Conservation (phyloP, 2,113 vertebrate genomes). For the Caranx melampygus region DNA sequence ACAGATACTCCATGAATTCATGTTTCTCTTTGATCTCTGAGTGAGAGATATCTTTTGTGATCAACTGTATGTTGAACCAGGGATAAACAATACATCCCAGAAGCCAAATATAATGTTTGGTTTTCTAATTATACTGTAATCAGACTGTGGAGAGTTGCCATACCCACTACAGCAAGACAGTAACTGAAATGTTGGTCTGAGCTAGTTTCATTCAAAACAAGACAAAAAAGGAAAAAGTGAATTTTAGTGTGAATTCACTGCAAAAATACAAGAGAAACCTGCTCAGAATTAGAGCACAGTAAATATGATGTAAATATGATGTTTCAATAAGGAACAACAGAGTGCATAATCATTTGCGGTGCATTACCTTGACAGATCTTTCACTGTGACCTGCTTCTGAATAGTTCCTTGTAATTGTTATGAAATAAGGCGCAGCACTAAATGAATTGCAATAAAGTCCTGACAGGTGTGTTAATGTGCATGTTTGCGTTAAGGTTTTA, state of each 20-base stretch:
- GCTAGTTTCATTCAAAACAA: conserved; percentile 24
- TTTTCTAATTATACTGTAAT: conserved; percentile 1
- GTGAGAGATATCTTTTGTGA: background rate
- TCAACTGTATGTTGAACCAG: background rate
- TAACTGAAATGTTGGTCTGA: conserved; percentile 14
- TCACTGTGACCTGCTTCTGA: conserved; percentile 11
- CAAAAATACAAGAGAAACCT: conserved; percentile 2
- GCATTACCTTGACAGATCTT: conserved; percentile 10
- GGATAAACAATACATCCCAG: background rate
- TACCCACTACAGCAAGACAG: background rate
- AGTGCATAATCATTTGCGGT: conserved; percentile 1
- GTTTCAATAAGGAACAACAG: conserved; percentile 1
- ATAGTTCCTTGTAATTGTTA: background rate
- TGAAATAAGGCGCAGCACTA: background rate
- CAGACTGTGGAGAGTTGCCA: conserved; percentile 12
- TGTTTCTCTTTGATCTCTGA: background rate
- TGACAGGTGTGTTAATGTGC: background rate
- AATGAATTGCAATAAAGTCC: background rate
- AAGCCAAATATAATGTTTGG: conserved; percentile 6
- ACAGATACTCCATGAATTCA: background rate
- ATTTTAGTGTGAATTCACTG: conserved; percentile 12
- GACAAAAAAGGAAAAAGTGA: background rate
- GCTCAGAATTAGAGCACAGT: background rate
- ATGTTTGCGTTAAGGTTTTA: background rate
- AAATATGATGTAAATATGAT: background rate